Percentiles rank a stretch among this genome's conserved stretches.
These are phyloP conservation scores for Trachelus iudaicus DNA, from an alignment of 2,888 invertebrate genomes.

Conservation along the genomic window DNA sequence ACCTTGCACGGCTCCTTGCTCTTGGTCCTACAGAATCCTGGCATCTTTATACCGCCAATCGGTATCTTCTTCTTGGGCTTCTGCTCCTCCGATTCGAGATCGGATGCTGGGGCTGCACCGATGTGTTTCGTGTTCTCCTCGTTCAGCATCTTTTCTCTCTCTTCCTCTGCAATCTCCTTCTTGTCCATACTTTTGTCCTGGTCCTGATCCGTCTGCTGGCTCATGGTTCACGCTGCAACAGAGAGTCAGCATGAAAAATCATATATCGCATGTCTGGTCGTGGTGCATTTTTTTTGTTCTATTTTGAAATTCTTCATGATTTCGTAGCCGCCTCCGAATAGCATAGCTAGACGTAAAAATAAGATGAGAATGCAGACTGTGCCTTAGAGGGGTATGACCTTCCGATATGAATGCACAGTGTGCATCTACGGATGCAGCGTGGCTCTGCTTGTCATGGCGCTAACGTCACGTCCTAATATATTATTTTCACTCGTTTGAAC, in stretches of 20 bases:
- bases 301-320: not conserved
- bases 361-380: not conserved
- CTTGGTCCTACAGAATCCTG: constrained; percentile 84
- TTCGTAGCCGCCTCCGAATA: not conserved
- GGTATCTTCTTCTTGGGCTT: constrained; percentile 78
- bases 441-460: not conserved
- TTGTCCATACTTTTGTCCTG: constrained; percentile 58
- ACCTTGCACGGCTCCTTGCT: constrained; percentile 81
- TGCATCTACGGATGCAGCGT: not conserved
- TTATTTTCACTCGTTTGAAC: not conserved
- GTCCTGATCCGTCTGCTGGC: constrained; percentile 33
- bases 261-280: not conserved
- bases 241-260: not conserved
- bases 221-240: constrained; percentile 13
- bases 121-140: constrained; percentile 72
- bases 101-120: constrained; percentile 62
- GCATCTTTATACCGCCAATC: constrained; percentile 89
- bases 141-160: constrained; percentile 74
- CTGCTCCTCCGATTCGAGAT: constrained; percentile 65
- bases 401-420: not conserved
- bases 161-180: constrained; percentile 62
- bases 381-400: not conserved
- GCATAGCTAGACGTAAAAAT: not conserved
- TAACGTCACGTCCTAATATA: not conserved
- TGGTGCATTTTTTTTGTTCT: not conserved